Evolutionary conservation across 2,113 vertebrate genomes (phyloP), one percentile per base, ranked within the genome.

Genomic region (Etheostoma cragini): DNA sequence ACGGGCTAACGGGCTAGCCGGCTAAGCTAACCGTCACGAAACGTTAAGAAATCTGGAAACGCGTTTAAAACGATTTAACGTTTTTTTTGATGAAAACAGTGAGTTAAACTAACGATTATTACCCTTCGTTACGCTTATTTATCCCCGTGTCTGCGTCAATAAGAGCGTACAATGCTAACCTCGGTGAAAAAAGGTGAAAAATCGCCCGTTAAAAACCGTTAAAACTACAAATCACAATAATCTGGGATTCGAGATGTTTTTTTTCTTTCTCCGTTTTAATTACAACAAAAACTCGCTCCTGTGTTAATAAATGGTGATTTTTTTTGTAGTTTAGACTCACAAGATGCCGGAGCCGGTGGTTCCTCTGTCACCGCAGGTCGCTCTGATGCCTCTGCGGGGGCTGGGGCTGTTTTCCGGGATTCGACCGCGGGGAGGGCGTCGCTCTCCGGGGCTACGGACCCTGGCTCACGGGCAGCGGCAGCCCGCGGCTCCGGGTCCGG

Each of bases 361-460:
- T 85, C 72, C 78, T 90, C 85, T 65, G 82, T 90, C 83, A 73
- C 87, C 72, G 89, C 80, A 69, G 88, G 80, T 79, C 61, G 73
- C 77, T 81, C 78, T 86, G 82, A 83, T 82, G 83, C 85, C 77
- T 89, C 88, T 87, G 85, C 87, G 71, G 89, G 75, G 81, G 91
- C 61, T 88, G 91, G 80, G 16, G 90, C 78, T 88, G 75, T 78
- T 86, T 61, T 82, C 76, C 73, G 80, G 84, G 92, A 61, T 72
- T 89, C 88, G 15, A 78, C 77, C 58, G 62, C 82, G n/a, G 86
- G 89, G 91, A 89, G 89, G 91, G 90, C 84, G 86, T 86, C 88
- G 89, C 67, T 89, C 85, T 69, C 60, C n/a, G 80, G 88, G 49
- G 50, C 38, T 61, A 35, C 56, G 57, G 89, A 81, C 54, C 91